Evolutionary conservation across 2,888 invertebrate genomes (phyloP).

Genomic region (Nesidiocoris tenuis): DNA sequence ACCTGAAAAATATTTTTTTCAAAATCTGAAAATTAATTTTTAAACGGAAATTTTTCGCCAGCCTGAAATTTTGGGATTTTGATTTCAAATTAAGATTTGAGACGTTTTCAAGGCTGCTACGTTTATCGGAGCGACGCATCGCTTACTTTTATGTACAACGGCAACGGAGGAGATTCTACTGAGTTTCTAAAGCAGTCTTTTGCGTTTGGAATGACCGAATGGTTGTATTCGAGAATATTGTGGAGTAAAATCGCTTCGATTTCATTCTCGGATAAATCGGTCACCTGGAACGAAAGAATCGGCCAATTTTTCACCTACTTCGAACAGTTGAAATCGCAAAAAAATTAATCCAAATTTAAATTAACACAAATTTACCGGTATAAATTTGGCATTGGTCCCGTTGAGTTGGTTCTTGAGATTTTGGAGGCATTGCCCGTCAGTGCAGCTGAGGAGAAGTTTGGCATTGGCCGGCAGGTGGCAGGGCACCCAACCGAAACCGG

Average conservation of each 20-base stretch:
- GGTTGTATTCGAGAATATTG: constrained; percentile 62
- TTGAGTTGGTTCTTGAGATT: constrained; percentile 42
- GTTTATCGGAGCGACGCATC: not conserved
- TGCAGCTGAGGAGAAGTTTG: constrained; percentile 62
- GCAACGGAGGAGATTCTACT: constrained; percentile 28
- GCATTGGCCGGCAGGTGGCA: constrained; percentile 69
- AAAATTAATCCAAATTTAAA: too few relatives aligned
- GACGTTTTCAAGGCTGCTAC: too few relatives aligned
- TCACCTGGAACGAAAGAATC: too few relatives aligned
- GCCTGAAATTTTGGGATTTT: too few relatives aligned
- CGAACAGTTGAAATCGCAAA: too few relatives aligned
- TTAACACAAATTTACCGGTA: constrained; percentile 38
- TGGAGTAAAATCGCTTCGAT: constrained; percentile 60
- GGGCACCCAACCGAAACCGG: constrained; percentile 74
- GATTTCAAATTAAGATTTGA: too few relatives aligned
- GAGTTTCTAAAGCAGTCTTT: constrained; percentile 55
- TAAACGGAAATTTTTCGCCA: too few relatives aligned
- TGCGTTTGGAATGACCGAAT: constrained; percentile 64
- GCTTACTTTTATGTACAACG: constrained; percentile 31
- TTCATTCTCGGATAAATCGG: constrained; percentile 58
- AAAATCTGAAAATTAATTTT: too few relatives aligned
- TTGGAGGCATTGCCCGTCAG: constrained; percentile 16
- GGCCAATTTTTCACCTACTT: too few relatives aligned
- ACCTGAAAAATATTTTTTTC: constrained; percentile 61
- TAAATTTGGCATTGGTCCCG: constrained; percentile 43